Evolutionary conservation across 1,140 invertebrate genomes (phyloP).

Genomic region (Paralvinella palmiformis): DNA sequence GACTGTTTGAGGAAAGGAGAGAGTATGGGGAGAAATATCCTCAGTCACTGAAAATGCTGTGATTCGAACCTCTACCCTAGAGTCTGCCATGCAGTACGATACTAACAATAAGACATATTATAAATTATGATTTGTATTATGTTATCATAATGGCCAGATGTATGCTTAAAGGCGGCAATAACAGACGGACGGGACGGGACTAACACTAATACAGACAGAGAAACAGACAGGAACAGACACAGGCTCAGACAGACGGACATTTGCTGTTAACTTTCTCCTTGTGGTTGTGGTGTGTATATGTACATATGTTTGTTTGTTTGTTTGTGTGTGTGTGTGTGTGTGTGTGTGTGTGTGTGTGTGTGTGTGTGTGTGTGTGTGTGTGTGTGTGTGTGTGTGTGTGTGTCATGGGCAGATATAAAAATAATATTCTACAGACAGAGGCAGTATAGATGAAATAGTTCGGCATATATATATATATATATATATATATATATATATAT

Average conservation of each 20-base stretch:
- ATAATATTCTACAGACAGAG: not conserved
- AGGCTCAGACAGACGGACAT: not conserved
- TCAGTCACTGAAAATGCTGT: no score
- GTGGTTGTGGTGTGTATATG: not conserved
- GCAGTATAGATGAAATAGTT: not conserved
- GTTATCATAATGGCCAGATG: not conserved
- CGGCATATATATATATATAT: not conserved
- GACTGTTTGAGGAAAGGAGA: no score
- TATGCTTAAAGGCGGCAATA: not conserved
- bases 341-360: not conserved
- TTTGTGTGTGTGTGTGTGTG: not conserved
- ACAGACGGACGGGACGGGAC: not conserved
- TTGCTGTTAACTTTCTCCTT: not conserved
- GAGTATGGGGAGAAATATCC: no score
- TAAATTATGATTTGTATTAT: no score
- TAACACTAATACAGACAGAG: not conserved
- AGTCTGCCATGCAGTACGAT: no score
- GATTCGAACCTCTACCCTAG: no score
- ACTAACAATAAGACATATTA: no score
- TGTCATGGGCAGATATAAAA: not conserved
- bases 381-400: not conserved
- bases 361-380: constrained; percentile 7
- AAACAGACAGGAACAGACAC: not conserved
- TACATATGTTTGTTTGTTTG: not conserved
- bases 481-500: not conserved